These are phyloP conservation scores for Diplolepis rosae DNA, from an alignment of 2,888 invertebrate species.

Conservation along the genomic window DNA sequence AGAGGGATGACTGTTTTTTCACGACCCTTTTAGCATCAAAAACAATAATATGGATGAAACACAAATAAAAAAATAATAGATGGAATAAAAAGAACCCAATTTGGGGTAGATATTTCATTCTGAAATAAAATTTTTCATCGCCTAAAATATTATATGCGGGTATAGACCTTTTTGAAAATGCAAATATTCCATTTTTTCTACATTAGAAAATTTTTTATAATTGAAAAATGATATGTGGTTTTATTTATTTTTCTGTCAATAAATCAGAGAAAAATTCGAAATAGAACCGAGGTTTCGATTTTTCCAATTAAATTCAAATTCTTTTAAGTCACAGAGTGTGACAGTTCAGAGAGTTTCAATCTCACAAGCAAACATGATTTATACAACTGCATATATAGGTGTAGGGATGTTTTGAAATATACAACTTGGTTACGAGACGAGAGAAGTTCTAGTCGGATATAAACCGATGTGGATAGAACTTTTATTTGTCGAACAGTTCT, in stretches of 20 bases:
- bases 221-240: no score
- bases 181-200: no score
- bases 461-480: constrained; percentile 9
- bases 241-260: neutral
- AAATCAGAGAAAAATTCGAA: neutral
- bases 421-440: constrained; percentile 6
- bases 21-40: neutral
- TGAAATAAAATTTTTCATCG: no score
- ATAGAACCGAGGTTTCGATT: neutral
- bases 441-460: constrained; percentile 11
- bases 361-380: neutral
- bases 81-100: no score
- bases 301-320: constrained; percentile 1
- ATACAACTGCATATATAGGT: neutral
- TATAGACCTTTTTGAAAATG: no score
- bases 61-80: neutral
- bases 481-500: constrained; percentile 15
- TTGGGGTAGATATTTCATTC: no score
- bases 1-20: neutral
- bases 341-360: constrained; percentile 17
- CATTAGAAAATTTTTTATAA: no score
- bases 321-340: neutral
- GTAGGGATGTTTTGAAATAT: constrained; percentile 14
- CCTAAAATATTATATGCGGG: no score
- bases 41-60: neutral